Evolutionary conservation across 2,797 vertebrate species (phyloP).

Genomic region (Paramormyrops hopkinsi): DNA sequence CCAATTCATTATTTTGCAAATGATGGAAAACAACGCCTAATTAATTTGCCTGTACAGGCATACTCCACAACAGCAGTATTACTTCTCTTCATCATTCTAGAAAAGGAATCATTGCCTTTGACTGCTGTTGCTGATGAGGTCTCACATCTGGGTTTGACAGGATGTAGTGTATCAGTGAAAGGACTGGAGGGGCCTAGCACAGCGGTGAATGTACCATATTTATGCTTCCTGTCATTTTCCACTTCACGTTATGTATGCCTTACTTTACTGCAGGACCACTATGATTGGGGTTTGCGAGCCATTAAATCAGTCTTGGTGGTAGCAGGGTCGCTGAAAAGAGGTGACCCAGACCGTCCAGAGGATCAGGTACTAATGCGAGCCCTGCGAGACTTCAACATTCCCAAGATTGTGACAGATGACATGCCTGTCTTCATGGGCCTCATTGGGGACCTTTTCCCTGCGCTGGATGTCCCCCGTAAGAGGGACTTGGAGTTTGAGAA

Average conservation of each 20-base stretch:
- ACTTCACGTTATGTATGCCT: background rate
- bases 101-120: background rate
- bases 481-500: slow-evolving; percentile 76
- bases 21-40: background rate
- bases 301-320: slow-evolving; percentile 95
- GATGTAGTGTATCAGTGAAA: background rate
- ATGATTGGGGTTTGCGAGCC: slow-evolving; percentile 92
- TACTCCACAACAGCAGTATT: background rate
- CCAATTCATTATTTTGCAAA: background rate
- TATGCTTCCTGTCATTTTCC: background rate
- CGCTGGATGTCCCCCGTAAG: slow-evolving; percentile 80
- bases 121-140: background rate
- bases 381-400: slow-evolving; percentile 87
- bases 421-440: slow-evolving; percentile 90
- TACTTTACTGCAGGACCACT: slow-evolving; percentile 73
- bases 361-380: slow-evolving; percentile 94
- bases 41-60: background rate
- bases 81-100: background rate
- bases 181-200: background rate
- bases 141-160: background rate
- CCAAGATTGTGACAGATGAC: slow-evolving; percentile 87
- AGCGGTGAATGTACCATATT: background rate
- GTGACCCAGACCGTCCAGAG: slow-evolving; percentile 75
- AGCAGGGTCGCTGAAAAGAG: slow-evolving; percentile 84
- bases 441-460: slow-evolving; percentile 84